Conservation (phyloP, 2,113 vertebrate genomes). For the Anthoscopus minutus region DNA sequence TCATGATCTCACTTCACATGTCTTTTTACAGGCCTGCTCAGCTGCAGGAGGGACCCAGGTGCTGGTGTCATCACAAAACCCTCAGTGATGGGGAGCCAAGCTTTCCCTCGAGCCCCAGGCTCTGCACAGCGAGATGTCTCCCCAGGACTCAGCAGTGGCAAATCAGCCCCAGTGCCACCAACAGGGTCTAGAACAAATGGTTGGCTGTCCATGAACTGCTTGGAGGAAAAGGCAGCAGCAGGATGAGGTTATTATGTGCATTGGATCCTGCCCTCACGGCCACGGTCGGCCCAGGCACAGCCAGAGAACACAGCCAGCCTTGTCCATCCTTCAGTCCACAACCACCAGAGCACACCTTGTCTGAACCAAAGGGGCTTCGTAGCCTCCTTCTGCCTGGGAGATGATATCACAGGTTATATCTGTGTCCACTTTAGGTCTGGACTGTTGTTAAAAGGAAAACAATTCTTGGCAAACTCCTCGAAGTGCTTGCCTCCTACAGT, state of each 20-base stretch:
- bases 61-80: neutral
- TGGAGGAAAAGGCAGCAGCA: neutral
- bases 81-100: fast-evolving
- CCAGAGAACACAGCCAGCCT: neutral
- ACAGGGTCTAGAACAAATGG: neutral
- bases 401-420: neutral
- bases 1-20: neutral
- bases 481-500: neutral
- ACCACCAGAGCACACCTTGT: neutral
- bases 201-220: neutral
- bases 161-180: neutral
- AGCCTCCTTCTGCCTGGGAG: neutral
- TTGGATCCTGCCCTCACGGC: neutral
- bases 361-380: neutral
- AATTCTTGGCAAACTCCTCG: neutral
- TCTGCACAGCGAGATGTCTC: neutral
- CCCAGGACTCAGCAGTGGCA: neutral
- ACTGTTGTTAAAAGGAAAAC: neutral
- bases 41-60: neutral
- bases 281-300: neutral
- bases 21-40: neutral
- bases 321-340: neutral
- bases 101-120: neutral
- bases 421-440: neutral
- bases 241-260: neutral